phyloP scores from a whole-genome alignment of 2,113 vertebrate genomes.

The Entomyzon cyanotis region DNA sequence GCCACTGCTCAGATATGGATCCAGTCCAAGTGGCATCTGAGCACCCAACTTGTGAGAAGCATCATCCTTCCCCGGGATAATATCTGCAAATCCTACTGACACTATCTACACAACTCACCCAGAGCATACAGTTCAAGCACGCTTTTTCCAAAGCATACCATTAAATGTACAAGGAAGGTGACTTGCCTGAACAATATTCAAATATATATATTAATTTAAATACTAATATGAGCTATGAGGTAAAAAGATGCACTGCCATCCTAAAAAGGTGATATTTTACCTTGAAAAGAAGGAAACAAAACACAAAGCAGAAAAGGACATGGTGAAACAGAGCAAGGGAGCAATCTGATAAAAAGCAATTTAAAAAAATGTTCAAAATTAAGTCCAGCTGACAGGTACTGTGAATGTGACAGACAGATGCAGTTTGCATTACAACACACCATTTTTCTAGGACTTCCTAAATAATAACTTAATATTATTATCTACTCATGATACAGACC shows the following conservation, averaged over 20 bases:
- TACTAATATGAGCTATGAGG: background rate
- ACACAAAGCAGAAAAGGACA: background rate
- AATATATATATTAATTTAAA: background rate
- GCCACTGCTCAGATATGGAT: background rate
- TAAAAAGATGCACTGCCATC: background rate
- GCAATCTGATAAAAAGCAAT: background rate
- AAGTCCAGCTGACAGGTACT: background rate
- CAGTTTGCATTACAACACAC: background rate
- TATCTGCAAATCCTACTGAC: background rate
- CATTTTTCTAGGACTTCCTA: conserved; percentile 12
- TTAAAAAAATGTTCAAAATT: background rate
- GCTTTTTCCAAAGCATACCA: background rate
- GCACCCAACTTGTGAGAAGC: background rate
- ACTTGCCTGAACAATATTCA: background rate
- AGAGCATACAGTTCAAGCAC: background rate
- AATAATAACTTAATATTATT: conserved; percentile 47
- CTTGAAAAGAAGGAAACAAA: background rate
- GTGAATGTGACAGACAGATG: background rate
- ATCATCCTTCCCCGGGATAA: background rate
- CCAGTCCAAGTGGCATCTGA: background rate
- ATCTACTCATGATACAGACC: background rate
- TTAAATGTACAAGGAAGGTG: background rate
- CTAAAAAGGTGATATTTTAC: background rate
- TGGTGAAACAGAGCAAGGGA: background rate
- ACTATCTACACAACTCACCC: background rate